Conservation (phyloP, 2,797 vertebrate species). For the Anolis apletophallus region DNA sequence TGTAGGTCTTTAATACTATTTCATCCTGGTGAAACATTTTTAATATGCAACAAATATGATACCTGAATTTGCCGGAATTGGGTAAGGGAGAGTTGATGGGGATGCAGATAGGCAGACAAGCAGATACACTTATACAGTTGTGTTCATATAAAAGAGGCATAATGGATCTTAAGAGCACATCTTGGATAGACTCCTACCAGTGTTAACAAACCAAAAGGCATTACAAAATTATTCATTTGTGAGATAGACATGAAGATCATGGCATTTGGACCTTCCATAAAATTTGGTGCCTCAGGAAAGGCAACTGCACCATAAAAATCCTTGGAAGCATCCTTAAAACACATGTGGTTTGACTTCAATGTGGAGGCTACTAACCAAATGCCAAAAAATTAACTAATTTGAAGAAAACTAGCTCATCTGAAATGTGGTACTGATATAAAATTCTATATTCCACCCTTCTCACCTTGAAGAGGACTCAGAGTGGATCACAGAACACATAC, state of each 20-base stretch:
- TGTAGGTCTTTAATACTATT: not conserved
- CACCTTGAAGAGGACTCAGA: too few relatives aligned
- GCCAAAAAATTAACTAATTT: not conserved
- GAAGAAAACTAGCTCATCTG: too few relatives aligned
- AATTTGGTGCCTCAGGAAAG: not conserved
- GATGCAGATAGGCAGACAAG: too few relatives aligned
- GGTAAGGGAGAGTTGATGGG: not conserved
- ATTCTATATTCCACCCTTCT: too few relatives aligned
- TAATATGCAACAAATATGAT: not conserved
- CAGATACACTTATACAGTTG: too few relatives aligned
- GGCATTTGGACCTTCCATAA: not conserved
- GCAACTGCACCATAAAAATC: not conserved
- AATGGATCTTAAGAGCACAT: not conserved
- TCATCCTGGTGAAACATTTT: not conserved
- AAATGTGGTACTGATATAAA: too few relatives aligned
- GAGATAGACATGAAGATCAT: not conserved
- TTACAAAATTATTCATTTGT: not conserved
- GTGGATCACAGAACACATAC: too few relatives aligned
- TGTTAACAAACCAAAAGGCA: not conserved
- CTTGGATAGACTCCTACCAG: not conserved
- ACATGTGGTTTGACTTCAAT: not conserved
- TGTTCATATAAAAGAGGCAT: not conserved
- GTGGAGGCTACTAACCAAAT: not conserved
- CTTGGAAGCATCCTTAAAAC: not conserved
- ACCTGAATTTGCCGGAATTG: not conserved